phyloP scores from a whole-genome alignment of 2,113 vertebrate species.

The Oncorhynchus masou region DNA sequence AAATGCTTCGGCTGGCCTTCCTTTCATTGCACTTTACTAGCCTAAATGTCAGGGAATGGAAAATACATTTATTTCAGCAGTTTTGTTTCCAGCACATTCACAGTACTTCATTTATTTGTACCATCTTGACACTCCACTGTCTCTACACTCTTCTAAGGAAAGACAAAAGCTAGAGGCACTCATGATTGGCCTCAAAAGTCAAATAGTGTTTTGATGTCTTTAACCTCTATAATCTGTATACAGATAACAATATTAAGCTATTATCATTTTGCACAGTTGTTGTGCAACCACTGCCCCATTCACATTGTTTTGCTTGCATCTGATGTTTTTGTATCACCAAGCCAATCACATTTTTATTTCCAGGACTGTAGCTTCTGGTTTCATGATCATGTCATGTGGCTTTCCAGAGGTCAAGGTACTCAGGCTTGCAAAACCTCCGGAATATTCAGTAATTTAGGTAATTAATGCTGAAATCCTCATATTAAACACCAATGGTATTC shows the following conservation, averaged over 20 bases:
- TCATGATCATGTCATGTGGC: background rate
- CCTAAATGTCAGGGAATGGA: slow-evolving; percentile 6
- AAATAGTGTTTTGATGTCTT: slow-evolving; percentile 51
- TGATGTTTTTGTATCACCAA: background rate
- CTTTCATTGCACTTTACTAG: background rate
- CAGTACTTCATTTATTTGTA: slow-evolving; percentile 42
- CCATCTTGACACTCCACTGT: slow-evolving; percentile 37
- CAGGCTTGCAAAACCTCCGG: no score
- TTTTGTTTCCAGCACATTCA: slow-evolving; percentile 39
- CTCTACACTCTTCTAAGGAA: slow-evolving; percentile 37
- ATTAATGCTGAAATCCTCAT: no score
- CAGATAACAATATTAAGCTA: background rate
- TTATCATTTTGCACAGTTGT: slow-evolving; percentile 16
- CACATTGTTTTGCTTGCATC: background rate
- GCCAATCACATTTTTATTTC: background rate
- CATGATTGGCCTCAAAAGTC: slow-evolving; percentile 46
- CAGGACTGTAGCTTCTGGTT: background rate
- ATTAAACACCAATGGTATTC: no score
- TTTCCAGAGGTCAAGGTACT: background rate
- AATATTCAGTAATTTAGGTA: no score
- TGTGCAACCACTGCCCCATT: background rate
- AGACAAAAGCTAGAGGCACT: slow-evolving; percentile 43
- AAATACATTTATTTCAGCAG: slow-evolving; percentile 21
- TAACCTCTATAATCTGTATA: slow-evolving; percentile 38
- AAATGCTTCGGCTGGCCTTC: background rate